Evolutionary conservation across 2,797 vertebrate genomes (phyloP).

Genomic region (Eidolon dupreanum): DNA sequence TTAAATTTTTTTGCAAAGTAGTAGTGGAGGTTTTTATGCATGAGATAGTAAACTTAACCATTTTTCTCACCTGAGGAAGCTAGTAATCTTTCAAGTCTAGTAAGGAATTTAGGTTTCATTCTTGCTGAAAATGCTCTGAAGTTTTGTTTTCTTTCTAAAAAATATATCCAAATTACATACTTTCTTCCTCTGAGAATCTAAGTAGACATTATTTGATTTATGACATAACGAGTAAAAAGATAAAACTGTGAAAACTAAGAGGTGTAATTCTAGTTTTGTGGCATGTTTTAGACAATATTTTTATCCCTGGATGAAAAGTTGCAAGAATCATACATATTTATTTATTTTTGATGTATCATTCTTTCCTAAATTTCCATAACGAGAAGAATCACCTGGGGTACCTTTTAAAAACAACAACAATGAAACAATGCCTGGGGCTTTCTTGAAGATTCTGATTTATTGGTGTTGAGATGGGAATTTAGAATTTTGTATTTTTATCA

Average conservation of each 20-base stretch:
- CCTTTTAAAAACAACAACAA: neutral
- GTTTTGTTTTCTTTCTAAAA: neutral
- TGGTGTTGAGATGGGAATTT: neutral
- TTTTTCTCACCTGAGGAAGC: neutral
- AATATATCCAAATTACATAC: neutral
- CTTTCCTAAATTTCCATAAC: neutral
- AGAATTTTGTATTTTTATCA: conserved; percentile 9
- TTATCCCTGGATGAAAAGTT: neutral
- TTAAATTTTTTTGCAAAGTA: neutral
- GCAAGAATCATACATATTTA: neutral
- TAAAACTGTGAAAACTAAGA: conserved; percentile 12
- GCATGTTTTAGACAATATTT: neutral
- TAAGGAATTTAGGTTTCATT: neutral
- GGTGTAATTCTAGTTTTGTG: neutral
- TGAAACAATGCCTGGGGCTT: neutral
- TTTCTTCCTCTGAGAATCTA: neutral
- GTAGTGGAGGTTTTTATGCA: neutral
- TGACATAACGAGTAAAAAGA: neutral
- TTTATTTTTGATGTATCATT: neutral
- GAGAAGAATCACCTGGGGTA: neutral
- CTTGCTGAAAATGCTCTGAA: neutral
- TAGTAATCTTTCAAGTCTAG: neutral
- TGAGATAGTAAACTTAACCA: neutral
- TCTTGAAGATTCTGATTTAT: conserved; percentile 23
- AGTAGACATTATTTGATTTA: neutral